Evolutionary conservation across 2,113 vertebrate genomes (phyloP), one percentile per base, ranked within the genome.

Genomic region (Calonectris borealis): DNA sequence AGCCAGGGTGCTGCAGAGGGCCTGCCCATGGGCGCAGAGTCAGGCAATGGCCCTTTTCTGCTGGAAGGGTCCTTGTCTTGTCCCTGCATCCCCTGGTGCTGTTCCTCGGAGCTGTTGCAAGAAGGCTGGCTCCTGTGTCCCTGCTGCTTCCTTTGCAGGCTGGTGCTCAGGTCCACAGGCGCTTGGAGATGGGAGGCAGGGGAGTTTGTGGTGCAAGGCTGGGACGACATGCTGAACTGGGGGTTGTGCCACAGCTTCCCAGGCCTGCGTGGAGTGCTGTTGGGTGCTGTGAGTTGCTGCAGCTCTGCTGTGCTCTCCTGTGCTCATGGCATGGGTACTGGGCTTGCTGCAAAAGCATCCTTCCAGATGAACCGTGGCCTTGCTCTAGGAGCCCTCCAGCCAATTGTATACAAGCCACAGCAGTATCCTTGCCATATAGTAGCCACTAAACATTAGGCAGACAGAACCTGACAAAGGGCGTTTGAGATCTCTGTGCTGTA

Each of bases 221-320:
- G 68, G 49, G 68, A 17, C 1, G 11, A 32, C 2, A 0, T 36
- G 27, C 31, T 52, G 86, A 57, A 27, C 31, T 5, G 52, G 44
- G 24, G 34, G 8, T 46, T 57, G 11, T 75, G 61, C 38, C 21
- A 14, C 51, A 38, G 72, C 46, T 94, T 90, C 60, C 27, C 1
- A 4, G 51, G 16, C 29, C 9, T 68, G 54, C 0, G 5, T 48
- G 38, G 48, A 38, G 57, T 29, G 51, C 38, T 0, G 0, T 5
- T 66, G 46, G n/a, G 64, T 46, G 60, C 76, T 68, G 69, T 1
- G 8, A 64, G 32, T 40, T n/a, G 21, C 70, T 72, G 38, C 31
- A 29, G 31, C 36, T 86, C 78, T n/a, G 54, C 40, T 80, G 20
- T 49, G 32, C 40, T 40, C 40, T 40, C 32, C 60, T 7, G 27